A percentile compares a stretch with the other conserved stretches of the same genome.
Conservation (phyloP, 2,797 vertebrate genomes). For the Harpagifer antarcticus region DNA sequence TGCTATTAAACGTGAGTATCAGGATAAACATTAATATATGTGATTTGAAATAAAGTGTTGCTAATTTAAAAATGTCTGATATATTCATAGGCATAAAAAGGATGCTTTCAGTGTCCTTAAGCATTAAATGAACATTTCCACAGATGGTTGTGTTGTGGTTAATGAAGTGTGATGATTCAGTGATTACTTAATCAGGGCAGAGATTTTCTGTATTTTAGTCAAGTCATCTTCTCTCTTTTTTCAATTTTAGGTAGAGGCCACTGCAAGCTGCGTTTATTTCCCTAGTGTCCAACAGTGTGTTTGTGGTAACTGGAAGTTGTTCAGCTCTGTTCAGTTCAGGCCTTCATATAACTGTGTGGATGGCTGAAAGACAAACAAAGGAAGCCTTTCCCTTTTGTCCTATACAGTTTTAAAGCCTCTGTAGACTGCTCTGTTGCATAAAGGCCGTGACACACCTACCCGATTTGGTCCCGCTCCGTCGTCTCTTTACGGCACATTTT, state of each 20-base stretch:
- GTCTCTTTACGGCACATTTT: no score
- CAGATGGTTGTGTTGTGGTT: no score
- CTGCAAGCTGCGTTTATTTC: not conserved
- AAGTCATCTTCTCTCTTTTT: not conserved
- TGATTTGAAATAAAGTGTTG: no score
- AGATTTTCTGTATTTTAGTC: not conserved
- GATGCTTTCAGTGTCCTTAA: not conserved
- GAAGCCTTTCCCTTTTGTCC: slow-evolving; percentile 22
- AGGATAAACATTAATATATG: not conserved
- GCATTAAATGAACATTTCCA: no score
- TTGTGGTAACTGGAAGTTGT: not conserved
- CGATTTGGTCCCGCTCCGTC: no score
- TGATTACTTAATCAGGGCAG: no score
- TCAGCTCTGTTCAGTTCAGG: not conserved
- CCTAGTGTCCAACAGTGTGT: not conserved
- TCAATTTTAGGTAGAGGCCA: not conserved
- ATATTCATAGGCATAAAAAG: not conserved
- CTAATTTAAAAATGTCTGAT: no score
- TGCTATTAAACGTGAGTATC: not conserved
- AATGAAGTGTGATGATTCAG: not conserved
- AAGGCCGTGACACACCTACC: no score
- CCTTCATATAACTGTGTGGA: not conserved
- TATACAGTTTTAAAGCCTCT: slow-evolving; percentile 23
- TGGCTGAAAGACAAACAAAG: slow-evolving; percentile 9
- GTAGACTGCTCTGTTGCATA: slow-evolving; percentile 9